Evolutionary conservation across 1,140 invertebrate genomes (phyloP).

Genomic region (Campodea augens): DNA sequence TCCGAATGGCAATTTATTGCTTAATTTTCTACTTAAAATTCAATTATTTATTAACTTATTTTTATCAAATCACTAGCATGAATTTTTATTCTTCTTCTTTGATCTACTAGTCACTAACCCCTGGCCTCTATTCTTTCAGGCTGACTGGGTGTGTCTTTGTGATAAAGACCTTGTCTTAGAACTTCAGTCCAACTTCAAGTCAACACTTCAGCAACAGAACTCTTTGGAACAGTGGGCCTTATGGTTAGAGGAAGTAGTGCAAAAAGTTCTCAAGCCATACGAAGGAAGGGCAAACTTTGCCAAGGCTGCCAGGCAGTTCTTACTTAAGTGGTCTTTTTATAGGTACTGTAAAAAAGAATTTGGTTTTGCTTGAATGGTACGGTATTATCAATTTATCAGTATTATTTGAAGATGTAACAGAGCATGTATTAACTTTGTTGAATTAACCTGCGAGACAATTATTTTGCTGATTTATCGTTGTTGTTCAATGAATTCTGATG

Average conservation of each 20-base stretch:
- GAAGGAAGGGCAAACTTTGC: constrained; percentile 67
- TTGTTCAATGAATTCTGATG: too few species aligned
- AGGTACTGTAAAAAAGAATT: constrained; percentile 35
- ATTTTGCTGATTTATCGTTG: too few species aligned
- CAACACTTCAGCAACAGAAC: constrained; percentile 77
- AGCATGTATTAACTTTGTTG: too few species aligned
- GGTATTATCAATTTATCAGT: constrained; percentile 1
- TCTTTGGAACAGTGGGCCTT: constrained; percentile 90
- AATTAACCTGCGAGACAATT: too few species aligned
- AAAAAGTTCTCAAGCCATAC: constrained; percentile 68
- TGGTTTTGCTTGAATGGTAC: not conserved
- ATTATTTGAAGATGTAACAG: not conserved
- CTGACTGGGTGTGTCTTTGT: constrained; percentile 95
- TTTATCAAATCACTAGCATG: constrained; percentile 1
- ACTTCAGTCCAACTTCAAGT: constrained; percentile 84
- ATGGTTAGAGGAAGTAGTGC: constrained; percentile 87
- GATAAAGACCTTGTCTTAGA: constrained; percentile 65
- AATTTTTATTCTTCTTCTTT: not conserved
- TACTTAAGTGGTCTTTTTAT: constrained; percentile 98
- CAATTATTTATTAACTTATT: constrained; percentile 1
- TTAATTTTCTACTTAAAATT: not conserved
- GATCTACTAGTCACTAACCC: too few species aligned
- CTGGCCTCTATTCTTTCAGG: constrained; percentile 37
- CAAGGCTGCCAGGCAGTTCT: constrained; percentile 79
- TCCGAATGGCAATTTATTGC: not conserved